Evolutionary conservation across 2,888 invertebrate genomes (phyloP).

Genomic region (Lasioglossum lativentre): DNA sequence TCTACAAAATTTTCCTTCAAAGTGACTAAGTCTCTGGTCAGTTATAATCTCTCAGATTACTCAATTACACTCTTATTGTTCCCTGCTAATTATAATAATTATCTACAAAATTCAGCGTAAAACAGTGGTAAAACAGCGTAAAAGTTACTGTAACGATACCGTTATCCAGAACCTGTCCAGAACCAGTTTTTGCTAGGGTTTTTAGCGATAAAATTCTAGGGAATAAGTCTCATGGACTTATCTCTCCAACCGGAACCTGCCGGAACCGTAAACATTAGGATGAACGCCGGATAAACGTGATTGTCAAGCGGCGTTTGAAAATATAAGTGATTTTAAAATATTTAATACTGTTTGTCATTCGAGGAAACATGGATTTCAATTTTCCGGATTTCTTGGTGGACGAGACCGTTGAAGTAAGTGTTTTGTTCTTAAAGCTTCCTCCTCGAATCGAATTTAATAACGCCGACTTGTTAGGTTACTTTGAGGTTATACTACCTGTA

Average conservation of each 20-base stretch:
- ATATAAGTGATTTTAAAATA: conserved; percentile 35
- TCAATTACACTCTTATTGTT: not conserved
- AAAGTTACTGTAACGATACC: not conserved
- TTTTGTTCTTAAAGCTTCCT: not conserved
- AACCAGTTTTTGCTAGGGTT: not conserved
- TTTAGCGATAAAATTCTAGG: not conserved
- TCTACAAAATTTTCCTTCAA: not conserved
- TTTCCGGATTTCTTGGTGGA: conserved; percentile 8
- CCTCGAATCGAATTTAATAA: conserved; percentile 13
- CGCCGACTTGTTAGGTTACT: conserved; percentile 43
- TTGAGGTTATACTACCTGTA: conserved; percentile 41
- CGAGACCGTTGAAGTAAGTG: conserved; percentile 31
- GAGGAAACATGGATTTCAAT: conserved; percentile 43
- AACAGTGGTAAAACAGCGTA: too few relatives aligned
- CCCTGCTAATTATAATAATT: too few relatives aligned
- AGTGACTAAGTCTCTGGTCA: not conserved
- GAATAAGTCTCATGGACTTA: too few relatives aligned
- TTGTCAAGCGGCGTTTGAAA: conserved; percentile 9
- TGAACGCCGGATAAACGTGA: conserved; percentile 51
- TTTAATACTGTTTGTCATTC: conserved; percentile 50
- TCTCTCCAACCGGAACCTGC: not conserved
- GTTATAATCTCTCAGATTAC: not conserved
- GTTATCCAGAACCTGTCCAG: too few relatives aligned
- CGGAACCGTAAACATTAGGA: conserved; percentile 41
- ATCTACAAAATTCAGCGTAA: not conserved